Conservation (phyloP, 2,113 vertebrate species). For the Dipodomys spectabilis region DNA sequence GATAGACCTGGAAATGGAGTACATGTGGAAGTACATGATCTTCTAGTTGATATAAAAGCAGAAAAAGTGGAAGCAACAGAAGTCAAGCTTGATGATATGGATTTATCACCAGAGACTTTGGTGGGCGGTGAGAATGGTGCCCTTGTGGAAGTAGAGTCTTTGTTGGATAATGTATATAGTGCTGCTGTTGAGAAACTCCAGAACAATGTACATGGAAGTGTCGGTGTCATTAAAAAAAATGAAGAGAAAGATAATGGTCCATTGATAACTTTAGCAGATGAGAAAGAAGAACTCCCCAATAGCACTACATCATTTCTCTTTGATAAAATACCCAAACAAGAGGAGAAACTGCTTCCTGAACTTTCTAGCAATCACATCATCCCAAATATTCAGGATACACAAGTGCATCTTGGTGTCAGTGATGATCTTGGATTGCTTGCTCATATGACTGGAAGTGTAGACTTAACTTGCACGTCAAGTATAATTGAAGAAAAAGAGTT, state of each 20-base stretch:
- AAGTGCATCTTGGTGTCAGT: conserved; percentile 89
- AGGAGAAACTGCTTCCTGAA: conserved; percentile 92
- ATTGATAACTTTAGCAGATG: conserved; percentile 97
- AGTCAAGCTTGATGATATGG: conserved; percentile 98
- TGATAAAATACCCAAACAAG: conserved; percentile 90
- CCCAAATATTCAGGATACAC: conserved; percentile 88
- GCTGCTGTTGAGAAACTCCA: conserved; percentile 98
- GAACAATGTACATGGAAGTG: conserved; percentile 90
- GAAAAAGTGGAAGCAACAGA: conserved; percentile 99
- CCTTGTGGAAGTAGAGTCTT: conserved; percentile 94
- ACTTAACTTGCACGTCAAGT: conserved; percentile 89
- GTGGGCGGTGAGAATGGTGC: conserved; percentile 92
- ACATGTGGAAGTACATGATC: conserved; percentile 97
- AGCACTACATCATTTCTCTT: conserved; percentile 91
- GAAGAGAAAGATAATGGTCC: conserved; percentile 95
- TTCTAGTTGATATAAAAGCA: conserved; percentile 97
- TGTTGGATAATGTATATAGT: conserved; percentile 97
- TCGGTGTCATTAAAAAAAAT: conserved; percentile 91
- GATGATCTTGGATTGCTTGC: conserved; percentile 93
- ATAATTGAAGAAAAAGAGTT: conserved; percentile 93
- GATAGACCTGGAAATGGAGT: conserved; percentile 89
- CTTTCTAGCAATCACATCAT: conserved; percentile 91
- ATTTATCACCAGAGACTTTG: conserved; percentile 95
- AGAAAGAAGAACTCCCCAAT: conserved; percentile 95
- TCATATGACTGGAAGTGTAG: conserved; percentile 90